These are phyloP conservation scores for Glossophaga mutica DNA, from an alignment of 2,797 vertebrate genomes.

Conservation along the genomic window DNA sequence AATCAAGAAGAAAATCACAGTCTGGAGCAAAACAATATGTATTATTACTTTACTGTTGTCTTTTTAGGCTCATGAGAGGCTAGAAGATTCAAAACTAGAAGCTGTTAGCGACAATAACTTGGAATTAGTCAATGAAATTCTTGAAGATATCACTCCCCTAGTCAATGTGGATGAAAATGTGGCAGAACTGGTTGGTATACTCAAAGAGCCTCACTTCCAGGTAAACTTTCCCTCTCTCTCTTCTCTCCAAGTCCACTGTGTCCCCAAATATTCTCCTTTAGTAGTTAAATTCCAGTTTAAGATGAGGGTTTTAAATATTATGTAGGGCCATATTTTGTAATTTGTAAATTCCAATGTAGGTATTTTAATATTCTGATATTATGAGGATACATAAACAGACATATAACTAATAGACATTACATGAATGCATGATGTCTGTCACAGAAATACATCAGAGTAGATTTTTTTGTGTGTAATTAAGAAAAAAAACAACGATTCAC, in stretches of 20 bases:
- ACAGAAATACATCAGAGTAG: background rate
- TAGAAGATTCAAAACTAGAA: slow-evolving; percentile 95
- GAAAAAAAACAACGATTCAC: background rate
- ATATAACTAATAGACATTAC: background rate
- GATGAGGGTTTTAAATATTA: background rate
- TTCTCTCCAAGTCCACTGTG: background rate
- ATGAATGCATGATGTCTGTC: background rate
- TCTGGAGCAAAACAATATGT: background rate
- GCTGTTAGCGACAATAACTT: slow-evolving; percentile 95
- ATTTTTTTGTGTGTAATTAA: slow-evolving; percentile 3
- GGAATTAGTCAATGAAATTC: slow-evolving; percentile 94
- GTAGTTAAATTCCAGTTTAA: background rate
- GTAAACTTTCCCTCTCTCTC: slow-evolving; percentile 76
- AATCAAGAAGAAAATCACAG: slow-evolving; percentile 11
- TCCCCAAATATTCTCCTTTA: background rate
- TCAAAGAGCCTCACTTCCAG: slow-evolving; percentile 97
- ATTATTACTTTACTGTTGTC: slow-evolving; percentile 12
- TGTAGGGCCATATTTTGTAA: background rate
- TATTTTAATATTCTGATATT: background rate
- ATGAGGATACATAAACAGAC: background rate
- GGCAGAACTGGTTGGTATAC: slow-evolving; percentile 91
- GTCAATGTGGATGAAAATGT: slow-evolving; percentile 87
- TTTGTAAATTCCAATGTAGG: background rate
- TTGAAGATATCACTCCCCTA: slow-evolving; percentile 91
- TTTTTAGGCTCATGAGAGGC: slow-evolving; percentile 93